phyloP scores from a whole-genome alignment of 2,888 invertebrate genomes.

The Sialis lutaria region DNA sequence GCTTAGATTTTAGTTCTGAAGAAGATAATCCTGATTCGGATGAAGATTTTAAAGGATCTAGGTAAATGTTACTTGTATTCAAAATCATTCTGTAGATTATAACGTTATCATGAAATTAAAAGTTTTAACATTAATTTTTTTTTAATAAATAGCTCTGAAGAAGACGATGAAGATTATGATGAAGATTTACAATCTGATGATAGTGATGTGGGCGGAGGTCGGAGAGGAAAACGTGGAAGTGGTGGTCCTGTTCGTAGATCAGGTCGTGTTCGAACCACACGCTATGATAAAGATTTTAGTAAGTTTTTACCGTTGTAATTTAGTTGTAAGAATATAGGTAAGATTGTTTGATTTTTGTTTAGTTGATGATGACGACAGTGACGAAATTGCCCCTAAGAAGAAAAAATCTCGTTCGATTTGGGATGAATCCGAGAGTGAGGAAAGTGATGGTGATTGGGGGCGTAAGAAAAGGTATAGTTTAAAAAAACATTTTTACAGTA shows the following conservation, averaged over 20 bases:
- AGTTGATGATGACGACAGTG: constrained; percentile 29
- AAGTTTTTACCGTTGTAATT: constrained; percentile 14
- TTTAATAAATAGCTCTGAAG: constrained; percentile 21
- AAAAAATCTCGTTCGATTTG: constrained; percentile 40
- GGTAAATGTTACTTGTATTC: constrained; percentile 26
- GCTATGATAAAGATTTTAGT: constrained; percentile 38
- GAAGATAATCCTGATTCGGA: constrained; percentile 71
- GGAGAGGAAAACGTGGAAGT: constrained; percentile 27
- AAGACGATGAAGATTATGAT: constrained; percentile 38
- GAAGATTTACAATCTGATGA: constrained; percentile 35
- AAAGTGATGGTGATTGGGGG: constrained; percentile 40
- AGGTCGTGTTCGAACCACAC: constrained; percentile 29
- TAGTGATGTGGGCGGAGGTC: constrained; percentile 29
- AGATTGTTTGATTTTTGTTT: background rate
- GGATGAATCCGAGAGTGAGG: constrained; percentile 39
- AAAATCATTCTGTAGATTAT: background rate
- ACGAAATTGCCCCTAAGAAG: constrained; percentile 35
- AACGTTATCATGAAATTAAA: background rate
- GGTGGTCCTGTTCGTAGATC: constrained; percentile 32
- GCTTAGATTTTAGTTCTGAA: constrained; percentile 59
- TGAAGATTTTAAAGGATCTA: constrained; percentile 80
- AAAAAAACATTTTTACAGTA: background rate
- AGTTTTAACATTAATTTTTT: constrained; percentile 1
- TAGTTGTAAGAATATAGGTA: background rate
- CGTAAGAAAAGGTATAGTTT: constrained; percentile 24